Conservation (phyloP, 2,888 invertebrate genomes). For the Stegophylla sp. region DNA sequence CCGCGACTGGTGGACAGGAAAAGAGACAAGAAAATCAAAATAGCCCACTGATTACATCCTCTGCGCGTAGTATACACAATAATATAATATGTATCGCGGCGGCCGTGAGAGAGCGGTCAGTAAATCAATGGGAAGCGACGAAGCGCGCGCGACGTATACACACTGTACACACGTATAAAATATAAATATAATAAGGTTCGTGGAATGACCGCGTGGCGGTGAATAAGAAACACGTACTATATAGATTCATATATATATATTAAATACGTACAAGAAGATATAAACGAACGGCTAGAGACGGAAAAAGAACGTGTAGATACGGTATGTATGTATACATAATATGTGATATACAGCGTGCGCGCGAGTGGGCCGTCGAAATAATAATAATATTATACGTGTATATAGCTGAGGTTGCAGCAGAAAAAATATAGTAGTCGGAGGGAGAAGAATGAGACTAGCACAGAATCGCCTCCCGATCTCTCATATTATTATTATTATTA, state of each 20-base stretch:
- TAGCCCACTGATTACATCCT: neutral
- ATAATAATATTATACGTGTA: neutral
- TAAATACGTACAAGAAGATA: constrained; percentile 2
- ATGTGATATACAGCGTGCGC: neutral
- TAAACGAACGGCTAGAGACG: constrained; percentile 15
- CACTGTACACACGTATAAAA: too few relatives aligned
- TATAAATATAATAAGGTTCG: constrained; percentile 19
- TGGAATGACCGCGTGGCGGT: constrained; percentile 31
- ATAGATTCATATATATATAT: neutral
- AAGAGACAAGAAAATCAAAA: neutral
- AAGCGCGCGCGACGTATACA: constrained; percentile 18
- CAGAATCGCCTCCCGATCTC: constrained; percentile 51
- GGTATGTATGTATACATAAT: neutral
- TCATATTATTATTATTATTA: constrained; percentile 56
- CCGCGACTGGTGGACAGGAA: neutral
- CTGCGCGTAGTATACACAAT: neutral
- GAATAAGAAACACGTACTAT: constrained; percentile 8
- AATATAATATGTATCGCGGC: neutral
- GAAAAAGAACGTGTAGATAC: neutral
- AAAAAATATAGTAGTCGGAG: neutral
- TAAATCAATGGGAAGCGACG: constrained; percentile 52
- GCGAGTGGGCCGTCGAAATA: neutral
- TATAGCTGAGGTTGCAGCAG: neutral
- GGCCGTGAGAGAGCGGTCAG: constrained; percentile 33
- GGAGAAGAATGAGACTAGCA: constrained; percentile 35